These are phyloP conservation scores for Corythornis madagascariensis DNA, from an alignment of 2,113 vertebrate species.

Conservation along the genomic window DNA sequence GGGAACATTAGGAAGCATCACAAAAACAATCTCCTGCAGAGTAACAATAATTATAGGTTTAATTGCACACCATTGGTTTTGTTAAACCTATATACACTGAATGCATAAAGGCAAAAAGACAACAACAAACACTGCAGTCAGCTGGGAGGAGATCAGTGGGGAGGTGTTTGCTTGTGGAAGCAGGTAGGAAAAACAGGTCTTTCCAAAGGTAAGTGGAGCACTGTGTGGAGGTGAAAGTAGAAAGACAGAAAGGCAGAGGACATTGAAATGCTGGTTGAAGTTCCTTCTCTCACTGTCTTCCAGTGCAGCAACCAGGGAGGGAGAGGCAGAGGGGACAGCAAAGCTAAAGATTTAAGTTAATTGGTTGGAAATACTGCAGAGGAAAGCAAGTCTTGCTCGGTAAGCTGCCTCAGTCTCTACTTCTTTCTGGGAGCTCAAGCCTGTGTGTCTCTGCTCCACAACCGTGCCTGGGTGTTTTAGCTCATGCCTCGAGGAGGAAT, in stretches of 20 bases:
- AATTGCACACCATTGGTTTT: neutral
- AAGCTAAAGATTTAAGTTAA: neutral
- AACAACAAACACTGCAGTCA: neutral
- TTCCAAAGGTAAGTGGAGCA: neutral
- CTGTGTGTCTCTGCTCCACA: neutral
- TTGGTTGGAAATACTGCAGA: neutral
- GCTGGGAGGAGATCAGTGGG: neutral
- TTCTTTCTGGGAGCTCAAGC: neutral
- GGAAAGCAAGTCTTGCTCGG: fast-evolving
- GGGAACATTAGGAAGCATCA: neutral
- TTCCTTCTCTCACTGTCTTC: neutral
- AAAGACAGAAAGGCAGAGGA: neutral
- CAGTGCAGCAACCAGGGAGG: neutral
- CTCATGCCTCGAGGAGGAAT: neutral
- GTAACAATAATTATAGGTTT: neutral
- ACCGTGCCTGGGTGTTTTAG: fast-evolving
- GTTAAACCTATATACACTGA: neutral
- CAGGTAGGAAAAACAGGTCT: neutral
- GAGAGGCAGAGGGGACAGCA: neutral
- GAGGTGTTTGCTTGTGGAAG: neutral
- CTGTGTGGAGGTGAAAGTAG: neutral
- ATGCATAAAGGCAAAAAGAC: neutral
- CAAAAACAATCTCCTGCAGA: neutral
- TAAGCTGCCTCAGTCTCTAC: neutral
- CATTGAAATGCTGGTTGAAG: neutral